phyloP scores from a whole-genome alignment of 2,888 invertebrate species.

The Gryllus longicercus region DNA sequence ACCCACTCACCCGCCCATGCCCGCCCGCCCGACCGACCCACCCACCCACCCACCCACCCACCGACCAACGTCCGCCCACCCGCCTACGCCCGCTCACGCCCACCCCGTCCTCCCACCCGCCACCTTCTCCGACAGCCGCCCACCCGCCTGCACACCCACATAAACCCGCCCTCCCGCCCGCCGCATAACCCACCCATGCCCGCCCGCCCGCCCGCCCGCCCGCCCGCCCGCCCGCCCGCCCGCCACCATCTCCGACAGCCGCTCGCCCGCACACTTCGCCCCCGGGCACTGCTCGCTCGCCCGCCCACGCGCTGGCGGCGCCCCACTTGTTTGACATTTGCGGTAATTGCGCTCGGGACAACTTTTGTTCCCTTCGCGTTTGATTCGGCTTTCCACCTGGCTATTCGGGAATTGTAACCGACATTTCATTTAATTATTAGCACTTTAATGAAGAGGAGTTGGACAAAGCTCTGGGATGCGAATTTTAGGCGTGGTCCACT shows the following conservation, averaged over 20 bases:
- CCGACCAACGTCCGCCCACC: too few species aligned
- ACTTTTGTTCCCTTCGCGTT: background rate
- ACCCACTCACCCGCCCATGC: too few species aligned
- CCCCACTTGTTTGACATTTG: slow-evolving; percentile 5
- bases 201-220: background rate
- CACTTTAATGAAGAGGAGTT: background rate
- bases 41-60: background rate
- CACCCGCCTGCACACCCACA: background rate
- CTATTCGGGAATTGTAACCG: background rate
- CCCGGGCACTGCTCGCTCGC: background rate
- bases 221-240: background rate
- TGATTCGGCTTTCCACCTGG: background rate
- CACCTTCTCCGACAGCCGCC: too few species aligned
- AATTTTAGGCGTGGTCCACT: too few species aligned
- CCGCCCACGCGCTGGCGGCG: background rate
- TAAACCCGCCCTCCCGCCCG: too few species aligned
- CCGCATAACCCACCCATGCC: too few species aligned
- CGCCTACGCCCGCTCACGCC: too few species aligned
- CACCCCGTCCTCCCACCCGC: too few species aligned
- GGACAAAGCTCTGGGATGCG: too few species aligned
- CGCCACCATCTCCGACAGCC: background rate
- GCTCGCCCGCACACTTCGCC: too few species aligned
- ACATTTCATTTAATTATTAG: slow-evolving; percentile 17
- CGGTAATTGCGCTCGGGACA: background rate
- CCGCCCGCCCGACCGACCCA: too few species aligned